Evolutionary conservation across 2,797 vertebrate genomes (phyloP).

Genomic region (Phoeniculus purpureus): DNA sequence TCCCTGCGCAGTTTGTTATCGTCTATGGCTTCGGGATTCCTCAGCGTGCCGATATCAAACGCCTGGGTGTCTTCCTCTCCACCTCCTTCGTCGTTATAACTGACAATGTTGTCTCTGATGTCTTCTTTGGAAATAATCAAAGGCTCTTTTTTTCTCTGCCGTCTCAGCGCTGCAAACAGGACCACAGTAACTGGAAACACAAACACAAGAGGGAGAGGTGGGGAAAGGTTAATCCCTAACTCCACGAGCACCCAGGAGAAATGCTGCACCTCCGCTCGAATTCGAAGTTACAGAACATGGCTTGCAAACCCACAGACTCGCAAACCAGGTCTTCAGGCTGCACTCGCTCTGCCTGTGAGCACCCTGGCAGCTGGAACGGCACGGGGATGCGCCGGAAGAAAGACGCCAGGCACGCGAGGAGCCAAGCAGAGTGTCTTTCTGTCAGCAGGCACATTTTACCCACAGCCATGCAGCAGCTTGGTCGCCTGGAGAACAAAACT

Average conservation of each 20-base stretch:
- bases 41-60: conserved; percentile 91
- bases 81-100: conserved; percentile 94
- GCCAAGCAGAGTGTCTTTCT: conserved; percentile 15
- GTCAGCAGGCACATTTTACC: neutral
- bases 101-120: conserved; percentile 94
- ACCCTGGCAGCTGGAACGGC: neutral
- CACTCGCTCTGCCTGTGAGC: neutral
- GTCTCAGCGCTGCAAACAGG: conserved; percentile 88
- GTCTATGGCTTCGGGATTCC: conserved; percentile 92
- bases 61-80: conserved; percentile 96
- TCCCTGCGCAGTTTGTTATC: conserved; percentile 90
- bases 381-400: neutral
- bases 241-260: conserved; percentile 36
- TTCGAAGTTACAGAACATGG: neutral
- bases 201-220: conserved; percentile 31
- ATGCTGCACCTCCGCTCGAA: neutral
- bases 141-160: conserved; percentile 93
- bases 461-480: neutral
- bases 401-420: conserved; percentile 1
- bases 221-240: conserved; percentile 49
- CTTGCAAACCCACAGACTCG: conserved; percentile 12
- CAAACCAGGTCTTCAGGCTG: neutral
- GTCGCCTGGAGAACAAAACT: conserved; percentile 32
- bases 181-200: conserved; percentile 89
- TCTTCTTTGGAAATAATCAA: conserved; percentile 97